These are phyloP conservation scores for Plebejus anna DNA, from an alignment of 2,888 invertebrate genomes.

Conservation along the genomic window DNA sequence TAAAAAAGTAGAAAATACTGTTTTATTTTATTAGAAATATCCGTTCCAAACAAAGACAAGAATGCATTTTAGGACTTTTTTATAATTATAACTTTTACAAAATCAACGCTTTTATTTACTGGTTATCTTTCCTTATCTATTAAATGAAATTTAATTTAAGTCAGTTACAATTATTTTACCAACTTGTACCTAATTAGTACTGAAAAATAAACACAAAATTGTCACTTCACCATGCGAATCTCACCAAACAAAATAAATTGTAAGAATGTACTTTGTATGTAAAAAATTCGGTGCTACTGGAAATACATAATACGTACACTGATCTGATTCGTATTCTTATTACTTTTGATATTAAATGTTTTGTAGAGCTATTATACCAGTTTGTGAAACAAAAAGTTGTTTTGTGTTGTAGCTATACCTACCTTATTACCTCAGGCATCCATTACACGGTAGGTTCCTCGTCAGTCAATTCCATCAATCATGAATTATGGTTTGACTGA, in stretches of 20 bases:
- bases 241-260: neutral
- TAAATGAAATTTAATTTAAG: too few species aligned
- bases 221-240: neutral
- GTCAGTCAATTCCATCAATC: too few species aligned
- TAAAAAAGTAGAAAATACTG: neutral
- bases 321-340: conserved; percentile 3
- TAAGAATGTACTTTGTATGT: neutral
- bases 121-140: neutral
- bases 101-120: neutral
- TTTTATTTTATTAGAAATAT: neutral
- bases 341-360: neutral
- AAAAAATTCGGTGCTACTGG: neutral
- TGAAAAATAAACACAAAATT: neutral
- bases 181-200: neutral
- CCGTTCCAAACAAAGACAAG: neutral
- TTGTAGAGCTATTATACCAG: neutral
- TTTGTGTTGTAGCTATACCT: neutral
- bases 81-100: neutral
- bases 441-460: too few species aligned
- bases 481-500: too few species aligned
- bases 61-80: neutral
- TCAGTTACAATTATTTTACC: neutral
- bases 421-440: neutral
- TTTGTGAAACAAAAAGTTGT: neutral
- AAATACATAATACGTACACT: neutral